Base-by-base conservation (phyloP, 2,888 invertebrate genomes). In the Pheosia gnoma region DNA sequence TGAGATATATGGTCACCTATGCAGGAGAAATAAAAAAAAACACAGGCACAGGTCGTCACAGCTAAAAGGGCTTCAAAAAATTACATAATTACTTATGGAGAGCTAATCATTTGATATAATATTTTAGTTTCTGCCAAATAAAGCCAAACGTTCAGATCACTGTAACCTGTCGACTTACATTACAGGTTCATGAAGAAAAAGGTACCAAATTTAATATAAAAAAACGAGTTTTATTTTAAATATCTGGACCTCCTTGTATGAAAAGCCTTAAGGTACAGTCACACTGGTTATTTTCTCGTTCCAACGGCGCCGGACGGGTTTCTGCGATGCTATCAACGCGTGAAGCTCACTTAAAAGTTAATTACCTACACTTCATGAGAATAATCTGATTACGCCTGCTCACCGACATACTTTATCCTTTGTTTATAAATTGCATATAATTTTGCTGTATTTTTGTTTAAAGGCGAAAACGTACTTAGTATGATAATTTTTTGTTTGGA, bases 281-380 rank as follows among this genome's bases (percentile, higher is more conserved):
- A 61, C 59, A 60, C 61, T 68, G 64, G 66, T 70, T 77, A 77
- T 74, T 73, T 66, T 65, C 68, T 72, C 60, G 69, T 64, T 60
- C 41, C 37, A 9, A 63, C 55, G 60, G 59, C 60, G 61, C 63
- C 59, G 68, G 71, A 75, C 71, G 59, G 66, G 74, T 78, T 82
- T 71, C 73, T 75, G 72, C 71, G 65, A 59, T 60, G 68, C 67
- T 69, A 76, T 75, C 72, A 75, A 74, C 72, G 78, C 74, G 71
- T 77, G 73, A 74, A 79, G 69, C 72, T 68, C 68, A 74, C 75
- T 75, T 81, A 71, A 77, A 81, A 72, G 68, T 74, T 77, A 79
- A 80, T 82, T 79, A 78, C 76, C 65, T 72, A 74, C 71, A 74
- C 75, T 72, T 74, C 72, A 72, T 70, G 74, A 74, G 72, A 78